Evolutionary conservation across 2,797 vertebrate genomes (phyloP).

Genomic region (Mormyrus hasselquistii): DNA sequence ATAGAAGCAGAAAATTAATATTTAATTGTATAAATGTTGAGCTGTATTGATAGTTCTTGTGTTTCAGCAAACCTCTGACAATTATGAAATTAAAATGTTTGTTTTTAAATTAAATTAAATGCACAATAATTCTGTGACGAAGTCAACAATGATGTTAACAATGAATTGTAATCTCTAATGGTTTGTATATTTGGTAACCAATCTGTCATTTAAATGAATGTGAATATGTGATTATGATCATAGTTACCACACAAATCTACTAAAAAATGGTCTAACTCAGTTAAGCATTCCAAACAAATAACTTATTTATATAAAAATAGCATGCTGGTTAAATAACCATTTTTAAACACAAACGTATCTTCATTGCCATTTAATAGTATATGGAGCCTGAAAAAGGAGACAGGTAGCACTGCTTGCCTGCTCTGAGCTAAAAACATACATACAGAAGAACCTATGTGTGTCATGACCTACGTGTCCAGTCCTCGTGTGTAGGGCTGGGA

Average conservation of each 20-base stretch:
- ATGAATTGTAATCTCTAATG: not conserved
- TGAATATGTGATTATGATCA: not conserved
- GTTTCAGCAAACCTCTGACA: not conserved
- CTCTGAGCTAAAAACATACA: not conserved
- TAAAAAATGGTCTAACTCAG: not conserved
- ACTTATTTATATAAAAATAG: not conserved
- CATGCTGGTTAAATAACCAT: not conserved
- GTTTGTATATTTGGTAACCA: not conserved
- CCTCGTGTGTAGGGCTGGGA: too few relatives aligned
- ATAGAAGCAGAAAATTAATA: not conserved
- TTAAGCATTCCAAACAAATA: not conserved
- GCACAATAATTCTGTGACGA: not conserved
- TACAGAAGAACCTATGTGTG: not conserved
- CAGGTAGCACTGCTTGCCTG: not conserved
- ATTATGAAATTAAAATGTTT: slow-evolving; percentile 5
- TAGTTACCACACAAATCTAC: not conserved
- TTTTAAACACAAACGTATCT: not conserved
- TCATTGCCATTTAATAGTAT: not conserved
- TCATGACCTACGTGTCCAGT: too few relatives aligned
- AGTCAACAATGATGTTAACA: not conserved
- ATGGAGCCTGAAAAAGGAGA: not conserved
- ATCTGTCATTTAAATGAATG: not conserved
- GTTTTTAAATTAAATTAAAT: not conserved
- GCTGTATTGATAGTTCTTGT: not conserved
- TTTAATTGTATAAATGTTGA: not conserved